A percentile compares a stretch with the other conserved stretches of the same genome.
Evolutionary conservation across 2,888 invertebrate genomes (phyloP).

Genomic region (Eupithecia vulgata): DNA sequence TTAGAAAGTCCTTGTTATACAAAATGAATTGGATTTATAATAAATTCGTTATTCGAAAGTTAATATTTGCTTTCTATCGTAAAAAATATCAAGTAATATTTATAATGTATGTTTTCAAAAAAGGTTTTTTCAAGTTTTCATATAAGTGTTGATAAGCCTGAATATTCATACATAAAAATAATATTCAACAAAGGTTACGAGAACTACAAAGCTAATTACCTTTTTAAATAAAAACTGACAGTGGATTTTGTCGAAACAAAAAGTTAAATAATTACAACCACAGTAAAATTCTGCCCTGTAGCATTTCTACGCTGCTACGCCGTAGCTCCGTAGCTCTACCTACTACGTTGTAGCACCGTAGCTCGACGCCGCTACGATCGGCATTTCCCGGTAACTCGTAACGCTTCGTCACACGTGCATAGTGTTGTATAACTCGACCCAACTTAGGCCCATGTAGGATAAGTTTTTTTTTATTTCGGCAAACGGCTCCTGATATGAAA

Average conservation of each 20-base stretch:
- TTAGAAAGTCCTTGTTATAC: constrained; percentile 44
- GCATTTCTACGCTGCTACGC: constrained; percentile 20
- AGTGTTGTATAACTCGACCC: constrained; percentile 26
- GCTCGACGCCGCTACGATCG: constrained; percentile 45
- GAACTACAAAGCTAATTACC: too few relatives aligned
- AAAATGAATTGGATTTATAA: constrained; percentile 18
- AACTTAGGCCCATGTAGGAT: neutral
- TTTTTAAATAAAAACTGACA: too few relatives aligned
- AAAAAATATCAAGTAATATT: too few relatives aligned
- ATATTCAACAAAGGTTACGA: neutral
- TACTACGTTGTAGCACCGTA: constrained; percentile 20
- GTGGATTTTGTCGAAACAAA: too few relatives aligned
- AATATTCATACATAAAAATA: too few relatives aligned
- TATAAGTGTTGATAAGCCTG: neutral
- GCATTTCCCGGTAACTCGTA: constrained; percentile 58
- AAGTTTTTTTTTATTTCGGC: neutral
- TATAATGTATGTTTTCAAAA: too few relatives aligned
- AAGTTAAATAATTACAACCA: too few relatives aligned
- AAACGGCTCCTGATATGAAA: neutral
- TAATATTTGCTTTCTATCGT: constrained; percentile 1
- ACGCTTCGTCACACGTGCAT: constrained; percentile 59
- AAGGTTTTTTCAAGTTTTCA: neutral
- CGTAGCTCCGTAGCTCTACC: constrained; percentile 22
- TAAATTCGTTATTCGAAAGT: constrained; percentile 12
- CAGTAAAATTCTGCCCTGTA: neutral